These are phyloP conservation scores for Megalonaias nervosa DNA, from an alignment of 1,140 invertebrate genomes.

Conservation along the genomic window DNA sequence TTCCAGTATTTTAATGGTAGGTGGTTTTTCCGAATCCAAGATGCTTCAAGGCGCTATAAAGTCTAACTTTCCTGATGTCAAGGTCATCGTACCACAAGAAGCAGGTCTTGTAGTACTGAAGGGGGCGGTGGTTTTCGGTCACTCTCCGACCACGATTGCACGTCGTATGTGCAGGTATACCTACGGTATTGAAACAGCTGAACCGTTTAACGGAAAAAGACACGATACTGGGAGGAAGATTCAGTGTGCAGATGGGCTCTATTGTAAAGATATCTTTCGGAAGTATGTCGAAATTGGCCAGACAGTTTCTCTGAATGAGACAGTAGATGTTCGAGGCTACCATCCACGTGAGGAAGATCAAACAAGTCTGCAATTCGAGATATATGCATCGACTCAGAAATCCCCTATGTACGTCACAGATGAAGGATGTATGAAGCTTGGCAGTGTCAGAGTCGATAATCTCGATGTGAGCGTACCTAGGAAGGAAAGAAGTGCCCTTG, in stretches of 20 bases:
- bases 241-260: too few species aligned
- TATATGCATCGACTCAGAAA: not conserved
- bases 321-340: too few species aligned
- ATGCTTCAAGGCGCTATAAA: slow-evolving; percentile 1
- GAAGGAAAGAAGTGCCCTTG: not conserved
- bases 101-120: slow-evolving; percentile 14
- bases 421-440: not conserved
- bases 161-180: slow-evolving; percentile 10
- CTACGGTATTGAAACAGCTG: not conserved
- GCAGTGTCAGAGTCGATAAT: not conserved
- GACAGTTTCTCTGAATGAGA: too few species aligned
- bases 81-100: slow-evolving; percentile 7
- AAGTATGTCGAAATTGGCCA: too few species aligned
- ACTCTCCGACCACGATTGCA: slow-evolving; percentile 11
- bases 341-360: too few species aligned
- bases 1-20: slow-evolving; percentile 12
- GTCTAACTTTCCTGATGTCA: not conserved
- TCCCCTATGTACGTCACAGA: not conserved
- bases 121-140: slow-evolving; percentile 22
- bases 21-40: slow-evolving; percentile 9
- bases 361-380: not conserved
- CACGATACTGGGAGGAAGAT: too few species aligned
- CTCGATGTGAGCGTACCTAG: not conserved
- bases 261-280: too few species aligned
- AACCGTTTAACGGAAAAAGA: too few species aligned